Evolutionary conservation across 2,797 vertebrate genomes (phyloP).

Genomic region (Tapirus indicus): DNA sequence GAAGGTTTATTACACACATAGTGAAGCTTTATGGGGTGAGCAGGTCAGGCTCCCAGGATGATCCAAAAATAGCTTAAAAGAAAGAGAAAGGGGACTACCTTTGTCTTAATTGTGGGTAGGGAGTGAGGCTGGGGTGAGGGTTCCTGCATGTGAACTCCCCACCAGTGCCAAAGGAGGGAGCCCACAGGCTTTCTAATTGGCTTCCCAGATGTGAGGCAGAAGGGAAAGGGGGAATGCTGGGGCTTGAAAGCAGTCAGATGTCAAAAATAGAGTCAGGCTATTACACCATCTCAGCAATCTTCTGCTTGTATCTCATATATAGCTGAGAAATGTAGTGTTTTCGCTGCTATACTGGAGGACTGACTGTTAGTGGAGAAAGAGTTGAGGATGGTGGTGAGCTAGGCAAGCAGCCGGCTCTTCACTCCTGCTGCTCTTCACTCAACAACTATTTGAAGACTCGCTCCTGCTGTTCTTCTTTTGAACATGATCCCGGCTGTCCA

Average conservation of each 20-base stretch:
- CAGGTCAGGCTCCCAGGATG: background rate
- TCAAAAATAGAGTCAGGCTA: background rate
- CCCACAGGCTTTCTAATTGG: background rate
- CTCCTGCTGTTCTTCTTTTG: background rate
- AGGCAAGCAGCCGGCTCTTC: too few species aligned
- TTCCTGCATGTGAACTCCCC: background rate
- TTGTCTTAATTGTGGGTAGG: background rate
- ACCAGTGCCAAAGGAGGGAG: background rate
- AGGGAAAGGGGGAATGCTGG: accelerated
- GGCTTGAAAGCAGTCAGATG: background rate
- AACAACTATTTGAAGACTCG: background rate
- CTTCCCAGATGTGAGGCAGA: background rate
- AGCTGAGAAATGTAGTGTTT: accelerated
- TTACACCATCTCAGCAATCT: accelerated
- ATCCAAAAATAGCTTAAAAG: background rate
- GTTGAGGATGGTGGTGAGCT: background rate
- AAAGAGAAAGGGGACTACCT: too few species aligned
- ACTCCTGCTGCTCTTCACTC: background rate
- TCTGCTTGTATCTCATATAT: background rate
- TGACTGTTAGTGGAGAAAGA: accelerated
- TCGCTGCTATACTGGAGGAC: accelerated
- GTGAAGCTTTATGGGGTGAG: background rate
- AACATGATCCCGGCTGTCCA: background rate
- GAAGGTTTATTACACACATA: background rate
- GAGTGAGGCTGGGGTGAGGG: background rate